phyloP scores from a whole-genome alignment of 2,888 invertebrate genomes.

The Gortyna flavago region DNA sequence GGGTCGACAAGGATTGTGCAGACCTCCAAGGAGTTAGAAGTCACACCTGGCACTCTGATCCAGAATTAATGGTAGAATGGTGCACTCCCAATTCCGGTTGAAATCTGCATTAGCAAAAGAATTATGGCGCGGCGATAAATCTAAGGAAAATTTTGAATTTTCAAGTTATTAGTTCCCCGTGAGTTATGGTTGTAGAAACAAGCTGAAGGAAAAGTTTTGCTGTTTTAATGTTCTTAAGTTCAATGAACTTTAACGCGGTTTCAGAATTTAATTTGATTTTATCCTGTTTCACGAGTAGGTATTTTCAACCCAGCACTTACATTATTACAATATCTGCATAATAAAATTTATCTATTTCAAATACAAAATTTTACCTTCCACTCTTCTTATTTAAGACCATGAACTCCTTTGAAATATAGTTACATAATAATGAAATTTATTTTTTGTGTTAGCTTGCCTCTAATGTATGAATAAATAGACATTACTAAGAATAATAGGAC shows the following conservation, averaged over 20 bases:
- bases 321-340: too few species aligned
- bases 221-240: slow-evolving; percentile 23
- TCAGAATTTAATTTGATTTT: neutral
- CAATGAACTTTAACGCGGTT: slow-evolving; percentile 17
- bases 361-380: too few species aligned
- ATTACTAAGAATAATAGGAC: too few species aligned
- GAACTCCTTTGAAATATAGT: too few species aligned
- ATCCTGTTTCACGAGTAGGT: neutral
- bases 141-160: slow-evolving; percentile 30
- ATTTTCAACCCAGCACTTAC: neutral
- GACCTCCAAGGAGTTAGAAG: slow-evolving; percentile 73
- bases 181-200: slow-evolving; percentile 45
- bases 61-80: slow-evolving; percentile 69
- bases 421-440: too few species aligned
- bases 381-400: neutral
- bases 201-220: slow-evolving; percentile 13
- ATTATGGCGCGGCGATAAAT: slow-evolving; percentile 59
- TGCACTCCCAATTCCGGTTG: slow-evolving; percentile 60
- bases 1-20: slow-evolving; percentile 76
- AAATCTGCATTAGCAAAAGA: slow-evolving; percentile 63
- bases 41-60: slow-evolving; percentile 74
- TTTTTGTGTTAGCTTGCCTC: too few species aligned
- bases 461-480: too few species aligned
- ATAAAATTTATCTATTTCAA: too few species aligned
- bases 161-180: slow-evolving; percentile 40